phyloP scores from a whole-genome alignment of 2,797 vertebrate species.

The Moxostoma hubbsi region DNA sequence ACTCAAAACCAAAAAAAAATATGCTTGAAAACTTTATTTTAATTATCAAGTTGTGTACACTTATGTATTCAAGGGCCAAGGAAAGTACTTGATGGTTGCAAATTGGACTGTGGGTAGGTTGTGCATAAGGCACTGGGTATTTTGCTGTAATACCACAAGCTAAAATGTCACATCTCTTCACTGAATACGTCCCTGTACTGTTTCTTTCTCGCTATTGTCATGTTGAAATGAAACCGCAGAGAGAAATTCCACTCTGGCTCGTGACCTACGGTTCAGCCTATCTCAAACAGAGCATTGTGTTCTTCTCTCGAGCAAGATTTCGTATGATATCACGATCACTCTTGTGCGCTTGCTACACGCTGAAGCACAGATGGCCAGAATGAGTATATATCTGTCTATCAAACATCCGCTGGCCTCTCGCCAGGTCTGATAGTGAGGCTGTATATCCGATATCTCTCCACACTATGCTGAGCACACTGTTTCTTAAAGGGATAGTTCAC shows the following conservation, averaged over 20 bases:
- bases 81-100: no score
- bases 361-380: not conserved
- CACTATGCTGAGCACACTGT: not conserved
- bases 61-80: no score
- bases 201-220: not conserved
- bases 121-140: no score
- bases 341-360: not conserved
- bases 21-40: no score
- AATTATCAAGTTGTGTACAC: no score
- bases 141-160: not conserved
- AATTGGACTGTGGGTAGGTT: no score
- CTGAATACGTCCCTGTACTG: not conserved
- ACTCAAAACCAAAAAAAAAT: no score
- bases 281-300: conserved; percentile 1
- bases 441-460: not conserved
- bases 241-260: not conserved
- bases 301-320: not conserved
- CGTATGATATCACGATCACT: not conserved
- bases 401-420: not conserved
- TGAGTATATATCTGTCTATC: not conserved
- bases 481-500: not conserved
- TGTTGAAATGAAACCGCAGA: not conserved
- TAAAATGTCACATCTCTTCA: not conserved
- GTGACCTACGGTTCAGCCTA: not conserved
- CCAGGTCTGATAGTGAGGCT: not conserved